A percentile compares a stretch with the other conserved stretches of the same genome.
Evolutionary conservation across 2,888 invertebrate species (phyloP).

Genomic region (Cinara cedri): DNA sequence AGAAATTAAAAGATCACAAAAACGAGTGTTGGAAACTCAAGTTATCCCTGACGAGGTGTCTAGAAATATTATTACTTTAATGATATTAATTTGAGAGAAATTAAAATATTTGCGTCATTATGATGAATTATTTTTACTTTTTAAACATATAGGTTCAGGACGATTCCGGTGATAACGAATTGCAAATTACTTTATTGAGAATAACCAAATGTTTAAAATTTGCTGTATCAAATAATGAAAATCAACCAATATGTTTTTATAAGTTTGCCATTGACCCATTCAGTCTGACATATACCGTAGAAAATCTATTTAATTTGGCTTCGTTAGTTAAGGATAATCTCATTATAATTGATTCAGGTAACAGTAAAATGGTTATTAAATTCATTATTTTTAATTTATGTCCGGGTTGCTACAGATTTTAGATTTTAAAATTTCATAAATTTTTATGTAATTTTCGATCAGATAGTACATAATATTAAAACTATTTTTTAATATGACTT

Average conservation of each 20-base stretch:
- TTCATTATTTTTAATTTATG: too few relatives aligned
- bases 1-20: slow-evolving; percentile 26
- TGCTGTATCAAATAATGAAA: background rate
- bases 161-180: background rate
- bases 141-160: slow-evolving; percentile 6
- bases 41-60: slow-evolving; percentile 26
- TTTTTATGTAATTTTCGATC: too few relatives aligned
- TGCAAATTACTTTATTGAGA: slow-evolving; percentile 5
- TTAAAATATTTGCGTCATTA: background rate
- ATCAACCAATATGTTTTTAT: background rate
- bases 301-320: slow-evolving; percentile 48
- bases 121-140: background rate
- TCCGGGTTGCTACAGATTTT: too few relatives aligned
- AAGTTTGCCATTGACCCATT: slow-evolving; percentile 38
- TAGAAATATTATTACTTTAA: background rate
- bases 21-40: slow-evolving; percentile 6
- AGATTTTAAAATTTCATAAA: too few relatives aligned
- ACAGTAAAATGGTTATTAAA: background rate
- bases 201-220: background rate
- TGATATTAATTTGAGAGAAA: too few relatives aligned
- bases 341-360: slow-evolving; percentile 9
- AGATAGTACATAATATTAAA: too few relatives aligned
- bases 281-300: slow-evolving; percentile 18
- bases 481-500: too few relatives aligned
- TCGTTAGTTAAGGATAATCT: slow-evolving; percentile 1